Percentiles rank a stretch among this genome's conserved stretches.
Evolutionary conservation across 2,888 invertebrate genomes (phyloP).

Genomic region (Chrysolina americana): DNA sequence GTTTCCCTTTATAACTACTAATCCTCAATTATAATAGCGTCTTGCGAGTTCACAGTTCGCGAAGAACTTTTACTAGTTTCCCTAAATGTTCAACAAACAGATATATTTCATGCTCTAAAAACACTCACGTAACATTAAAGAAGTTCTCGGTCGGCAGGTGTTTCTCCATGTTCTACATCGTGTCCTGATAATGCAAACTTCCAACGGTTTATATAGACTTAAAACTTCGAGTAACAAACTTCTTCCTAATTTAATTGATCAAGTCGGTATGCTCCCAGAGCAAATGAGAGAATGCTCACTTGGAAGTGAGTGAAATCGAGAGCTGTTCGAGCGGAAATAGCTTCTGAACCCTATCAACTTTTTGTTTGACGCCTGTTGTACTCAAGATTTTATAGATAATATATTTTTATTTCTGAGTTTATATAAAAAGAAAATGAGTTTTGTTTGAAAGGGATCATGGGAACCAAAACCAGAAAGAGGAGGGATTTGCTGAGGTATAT

Average conservation of each 20-base stretch:
- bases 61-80: background rate
- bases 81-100: background rate
- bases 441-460: no score
- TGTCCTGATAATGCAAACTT: background rate
- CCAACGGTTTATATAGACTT: background rate
- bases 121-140: constrained; percentile 14
- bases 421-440: no score
- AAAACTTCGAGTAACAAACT: background rate
- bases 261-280: background rate
- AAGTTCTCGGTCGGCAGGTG: constrained; percentile 11
- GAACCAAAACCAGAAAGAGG: no score
- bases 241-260: background rate
- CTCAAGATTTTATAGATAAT: no score
- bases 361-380: no score
- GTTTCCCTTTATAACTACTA: background rate
- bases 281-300: background rate
- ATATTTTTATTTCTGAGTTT: no score
- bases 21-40: background rate
- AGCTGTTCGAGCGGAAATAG: background rate
- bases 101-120: constrained; percentile 18
- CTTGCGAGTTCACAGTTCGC: background rate
- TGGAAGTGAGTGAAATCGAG: background rate
- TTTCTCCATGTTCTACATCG: background rate
- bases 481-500: no score
- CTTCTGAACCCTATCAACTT: no score